Evolutionary conservation across 2,797 vertebrate species (phyloP), one percentile per base, ranked within the genome.

Genomic region (Tapirus indicus): DNA sequence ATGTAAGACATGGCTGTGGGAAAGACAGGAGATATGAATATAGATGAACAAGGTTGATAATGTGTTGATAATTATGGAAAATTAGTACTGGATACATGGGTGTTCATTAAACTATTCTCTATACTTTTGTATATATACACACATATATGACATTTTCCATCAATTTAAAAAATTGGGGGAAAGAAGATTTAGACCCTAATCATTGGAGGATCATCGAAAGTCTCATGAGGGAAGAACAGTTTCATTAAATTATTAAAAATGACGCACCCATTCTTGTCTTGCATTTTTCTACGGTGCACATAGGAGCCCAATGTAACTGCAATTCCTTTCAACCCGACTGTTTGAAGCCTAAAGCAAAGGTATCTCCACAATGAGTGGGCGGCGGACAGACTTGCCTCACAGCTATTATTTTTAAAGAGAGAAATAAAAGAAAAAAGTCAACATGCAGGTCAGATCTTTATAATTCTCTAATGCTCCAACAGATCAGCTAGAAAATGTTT

Each of bases 371-470:
- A 96, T 0, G 6, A 94, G 82, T 91, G 18, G 77, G 85, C 68
- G 94, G 80, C 29, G 64, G 60, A 58, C 62, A 86, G 17, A 69
- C 18, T 97, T 94, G 62, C 54, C 38, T 93, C 95, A 71, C 25
- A 91, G 52, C 5, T 62, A 18, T 88, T 78, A 82, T 83, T 95
- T 93, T 83, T 49, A 49, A 90, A 83, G 75, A 94, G 58, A 93
- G n/a, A 96, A 89, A 91, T 94, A 27, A 97, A 97, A 96, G 88
- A 90, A 91, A 95, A 95, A 94, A 56, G 64, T 86, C 86, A 91
- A 66, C 27, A 85, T 83, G 47, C 27, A 16, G 97, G 93, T 97
- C 95, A 97, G 86, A 95, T n/a, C 21, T 86, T 95, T 98, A 86
- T 93, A 52, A 87, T 95, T 96, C 72, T 83, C 91, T 79, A 95